phyloP scores from a whole-genome alignment of 1,140 invertebrate genomes.

The roundworm (Caenorhabditis elegans) region WBcel235 BX284603.4:9415001-9415500 shows the following conservation, averaged over 20 bases:
- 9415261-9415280: slow-evolving; percentile 13
- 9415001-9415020: slow-evolving; percentile 69
- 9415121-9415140: too few relatives aligned
- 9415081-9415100: slow-evolving; percentile 68
- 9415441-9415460: not conserved
- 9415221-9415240: slow-evolving; percentile 27
- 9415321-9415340: slow-evolving; percentile 24
- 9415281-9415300: slow-evolving; percentile 18
- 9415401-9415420: not conserved
- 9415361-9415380: not conserved
- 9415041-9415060: slow-evolving; percentile 78
- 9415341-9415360: not conserved
- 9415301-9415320: slow-evolving; percentile 8
- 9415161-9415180: too few relatives aligned
- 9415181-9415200: too few relatives aligned
- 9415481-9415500: not conserved
- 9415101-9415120: too few relatives aligned
- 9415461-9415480: not conserved
- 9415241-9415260: not conserved
- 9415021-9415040: slow-evolving; percentile 83
- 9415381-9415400: too few relatives aligned
- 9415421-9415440: slow-evolving; percentile 15
- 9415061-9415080: slow-evolving; percentile 81
- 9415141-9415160: not conserved
- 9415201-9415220: too few relatives aligned